phyloP scores from a whole-genome alignment of 2,888 invertebrate species.

The Oscheius sp. region DNA sequence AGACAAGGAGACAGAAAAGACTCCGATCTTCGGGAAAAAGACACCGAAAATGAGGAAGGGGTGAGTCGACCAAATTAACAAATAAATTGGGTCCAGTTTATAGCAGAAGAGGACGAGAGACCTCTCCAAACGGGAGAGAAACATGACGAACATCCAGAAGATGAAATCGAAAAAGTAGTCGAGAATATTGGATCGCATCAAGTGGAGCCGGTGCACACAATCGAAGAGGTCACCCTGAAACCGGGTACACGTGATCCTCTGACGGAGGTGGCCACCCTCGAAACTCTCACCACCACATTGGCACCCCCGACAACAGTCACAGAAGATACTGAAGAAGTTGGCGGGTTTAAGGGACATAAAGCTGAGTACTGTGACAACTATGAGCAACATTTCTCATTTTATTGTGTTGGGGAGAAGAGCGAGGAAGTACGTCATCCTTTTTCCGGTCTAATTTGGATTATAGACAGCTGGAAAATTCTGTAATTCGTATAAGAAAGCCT shows the following conservation, averaged over 20 bases:
- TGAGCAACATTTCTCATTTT: constrained; percentile 54
- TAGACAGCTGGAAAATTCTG: constrained; percentile 47
- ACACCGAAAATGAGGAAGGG: constrained; percentile 14
- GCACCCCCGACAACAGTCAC: constrained; percentile 14
- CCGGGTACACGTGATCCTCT: constrained; percentile 37
- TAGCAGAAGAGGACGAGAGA: constrained; percentile 18
- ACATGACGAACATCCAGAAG: background rate
- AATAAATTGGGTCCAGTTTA: constrained; percentile 6
- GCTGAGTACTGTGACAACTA: constrained; percentile 52
- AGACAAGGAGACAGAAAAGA: constrained; percentile 17
- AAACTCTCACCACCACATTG: constrained; percentile 31
- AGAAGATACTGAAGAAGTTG: constrained; percentile 23
- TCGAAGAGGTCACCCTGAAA: too few species aligned
- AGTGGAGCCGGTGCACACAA: too few species aligned
- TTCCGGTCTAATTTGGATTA: background rate
- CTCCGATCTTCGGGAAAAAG: constrained; percentile 27
- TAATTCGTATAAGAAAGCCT: constrained; percentile 52
- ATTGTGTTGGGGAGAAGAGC: constrained; percentile 49
- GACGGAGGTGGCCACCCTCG: constrained; percentile 38
- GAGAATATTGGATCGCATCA: too few species aligned
- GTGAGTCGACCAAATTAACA: background rate
- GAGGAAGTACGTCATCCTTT: constrained; percentile 1
- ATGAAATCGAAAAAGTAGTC: too few species aligned
- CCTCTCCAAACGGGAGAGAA: too few species aligned
- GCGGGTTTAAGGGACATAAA: constrained; percentile 36